phyloP scores from a whole-genome alignment of 2,888 invertebrate genomes.

The Lepidonotus clava region DNA sequence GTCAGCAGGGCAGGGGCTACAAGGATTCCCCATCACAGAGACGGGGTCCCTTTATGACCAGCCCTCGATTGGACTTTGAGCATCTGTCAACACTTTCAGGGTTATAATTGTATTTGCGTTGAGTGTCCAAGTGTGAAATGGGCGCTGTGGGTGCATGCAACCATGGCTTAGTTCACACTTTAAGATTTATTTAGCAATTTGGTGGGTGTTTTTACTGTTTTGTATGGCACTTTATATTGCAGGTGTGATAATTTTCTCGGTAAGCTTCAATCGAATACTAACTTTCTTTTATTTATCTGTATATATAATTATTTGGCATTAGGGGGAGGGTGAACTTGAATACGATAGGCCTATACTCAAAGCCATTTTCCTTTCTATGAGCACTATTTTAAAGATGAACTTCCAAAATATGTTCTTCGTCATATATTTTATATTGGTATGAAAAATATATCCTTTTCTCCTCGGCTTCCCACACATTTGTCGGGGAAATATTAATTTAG shows the following conservation, averaged over 20 bases:
- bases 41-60: not conserved
- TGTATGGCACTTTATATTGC: not conserved
- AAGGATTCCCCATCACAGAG: not conserved
- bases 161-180: not conserved
- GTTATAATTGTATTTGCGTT: slow-evolving; percentile 26
- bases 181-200: not conserved
- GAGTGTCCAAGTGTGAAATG: not conserved
- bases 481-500: too few species aligned
- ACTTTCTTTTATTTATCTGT: not conserved
- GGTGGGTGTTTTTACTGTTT: not conserved
- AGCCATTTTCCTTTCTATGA: too few species aligned
- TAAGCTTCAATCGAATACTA: not conserved
- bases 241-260: not conserved
- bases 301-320: not conserved
- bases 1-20: not conserved
- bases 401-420: too few species aligned
- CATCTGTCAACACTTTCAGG: slow-evolving; percentile 27
- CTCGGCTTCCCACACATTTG: too few species aligned
- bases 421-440: too few species aligned
- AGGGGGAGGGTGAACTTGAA: too few species aligned
- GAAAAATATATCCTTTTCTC: too few species aligned
- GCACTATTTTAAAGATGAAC: too few species aligned
- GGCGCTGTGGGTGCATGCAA: not conserved
- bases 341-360: too few species aligned
- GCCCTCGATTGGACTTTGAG: not conserved